These are phyloP conservation scores for Sciurus vulgaris DNA, from an alignment of 2,797 vertebrate species.

Conservation along the genomic window DNA sequence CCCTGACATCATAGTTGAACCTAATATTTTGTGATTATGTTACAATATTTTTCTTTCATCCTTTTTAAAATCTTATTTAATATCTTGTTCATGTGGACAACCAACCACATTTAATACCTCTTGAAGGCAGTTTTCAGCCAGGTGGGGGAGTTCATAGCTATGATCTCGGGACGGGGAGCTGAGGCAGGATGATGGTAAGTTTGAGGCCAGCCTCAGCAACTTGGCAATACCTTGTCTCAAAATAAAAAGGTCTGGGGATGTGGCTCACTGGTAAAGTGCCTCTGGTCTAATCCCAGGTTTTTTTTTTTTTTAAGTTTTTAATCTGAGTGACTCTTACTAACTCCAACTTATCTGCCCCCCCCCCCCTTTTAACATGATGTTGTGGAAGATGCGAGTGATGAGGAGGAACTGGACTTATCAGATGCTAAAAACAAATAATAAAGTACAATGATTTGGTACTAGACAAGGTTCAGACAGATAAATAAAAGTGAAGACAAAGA, in stretches of 20 bases:
- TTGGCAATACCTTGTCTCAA: no score
- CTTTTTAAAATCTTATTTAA: neutral
- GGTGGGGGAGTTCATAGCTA: no score
- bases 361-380: neutral
- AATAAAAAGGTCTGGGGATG: no score
- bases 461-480: neutral
- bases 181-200: no score
- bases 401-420: neutral
- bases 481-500: constrained; percentile 25
- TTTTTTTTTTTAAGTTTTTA: neutral
- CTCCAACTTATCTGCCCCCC: neutral
- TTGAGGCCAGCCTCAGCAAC: no score
- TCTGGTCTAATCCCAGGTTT: no score
- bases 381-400: neutral
- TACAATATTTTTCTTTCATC: neutral
- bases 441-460: neutral
- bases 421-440: constrained; percentile 34
- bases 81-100: neutral
- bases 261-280: no score
- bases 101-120: neutral
- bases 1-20: neutral
- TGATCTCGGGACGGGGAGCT: no score
- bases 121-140: neutral
- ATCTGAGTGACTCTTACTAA: neutral
- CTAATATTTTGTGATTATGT: neutral